Conservation (phyloP, 1,140 invertebrate species). For the Brachionus sp. region DNA sequence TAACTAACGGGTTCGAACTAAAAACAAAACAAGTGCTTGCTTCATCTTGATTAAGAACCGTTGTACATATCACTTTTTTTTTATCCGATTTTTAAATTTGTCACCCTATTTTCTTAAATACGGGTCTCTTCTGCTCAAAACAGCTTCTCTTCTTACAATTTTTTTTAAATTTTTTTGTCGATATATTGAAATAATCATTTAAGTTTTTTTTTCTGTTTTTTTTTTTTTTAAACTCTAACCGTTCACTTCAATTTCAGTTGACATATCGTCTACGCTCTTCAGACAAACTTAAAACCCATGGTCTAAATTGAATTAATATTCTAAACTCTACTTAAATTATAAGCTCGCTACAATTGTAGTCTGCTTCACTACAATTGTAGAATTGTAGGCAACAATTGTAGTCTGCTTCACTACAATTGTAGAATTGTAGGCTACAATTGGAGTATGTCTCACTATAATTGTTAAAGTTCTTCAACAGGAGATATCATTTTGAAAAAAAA, state of each 20-base stretch:
- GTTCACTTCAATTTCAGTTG: too few species aligned
- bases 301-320: too few species aligned
- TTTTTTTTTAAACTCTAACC: too few species aligned
- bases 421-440: too few species aligned
- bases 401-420: neutral
- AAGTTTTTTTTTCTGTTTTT: too few species aligned
- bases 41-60: neutral
- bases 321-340: neutral
- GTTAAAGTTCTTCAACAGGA: too few species aligned
- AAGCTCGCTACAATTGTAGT: neutral
- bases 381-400: neutral
- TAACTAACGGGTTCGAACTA: constrained; percentile 13
- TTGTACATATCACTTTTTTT: constrained; percentile 24
- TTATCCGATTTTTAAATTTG: neutral
- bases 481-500: neutral
- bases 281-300: too few species aligned
- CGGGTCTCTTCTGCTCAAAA: neutral
- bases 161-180: neutral
- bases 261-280: too few species aligned
- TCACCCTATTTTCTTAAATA: neutral
- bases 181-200: too few species aligned
- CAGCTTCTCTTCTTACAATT: constrained; percentile 32
- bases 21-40: constrained; percentile 3
- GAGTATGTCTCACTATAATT: too few species aligned
- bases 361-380: neutral